These are phyloP conservation scores for Boloria euphrosyne DNA, from an alignment of 2,888 invertebrate species.

Conservation along the genomic window DNA sequence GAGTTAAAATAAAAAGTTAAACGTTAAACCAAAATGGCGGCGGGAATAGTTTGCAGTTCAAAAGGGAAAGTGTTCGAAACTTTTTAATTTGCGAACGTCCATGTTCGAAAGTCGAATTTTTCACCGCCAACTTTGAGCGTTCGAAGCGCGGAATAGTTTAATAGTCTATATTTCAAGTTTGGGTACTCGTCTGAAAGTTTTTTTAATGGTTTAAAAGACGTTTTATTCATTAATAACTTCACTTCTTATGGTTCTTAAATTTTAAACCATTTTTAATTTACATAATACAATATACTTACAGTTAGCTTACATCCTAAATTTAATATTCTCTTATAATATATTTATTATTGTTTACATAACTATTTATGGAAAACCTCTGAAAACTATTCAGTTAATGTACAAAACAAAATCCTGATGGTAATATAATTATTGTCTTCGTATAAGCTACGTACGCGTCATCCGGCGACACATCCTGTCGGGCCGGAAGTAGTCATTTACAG, in stretches of 20 bases:
- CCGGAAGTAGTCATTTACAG: constrained; percentile 62
- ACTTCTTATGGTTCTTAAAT: not conserved
- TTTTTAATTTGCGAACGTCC: constrained; percentile 72
- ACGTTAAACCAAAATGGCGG: constrained; percentile 70
- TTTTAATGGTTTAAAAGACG: not conserved
- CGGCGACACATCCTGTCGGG: constrained; percentile 52
- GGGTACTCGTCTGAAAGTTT: constrained; percentile 29
- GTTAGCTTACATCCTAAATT: no score
- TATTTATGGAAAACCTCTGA: no score
- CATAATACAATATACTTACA: no score
- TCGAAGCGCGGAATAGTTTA: constrained; percentile 56
- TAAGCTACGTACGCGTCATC: constrained; percentile 50
- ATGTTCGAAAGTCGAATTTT: constrained; percentile 69
- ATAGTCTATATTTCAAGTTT: constrained; percentile 42
- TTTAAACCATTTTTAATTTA: not conserved
- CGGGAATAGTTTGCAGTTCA: constrained; percentile 68
- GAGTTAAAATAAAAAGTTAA: constrained; percentile 66
- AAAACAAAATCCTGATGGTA: constrained; percentile 25
- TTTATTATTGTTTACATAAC: no score
- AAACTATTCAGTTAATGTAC: not conserved
- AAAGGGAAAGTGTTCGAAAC: constrained; percentile 71
- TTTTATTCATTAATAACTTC: not conserved
- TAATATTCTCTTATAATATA: no score
- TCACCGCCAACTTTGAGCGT: constrained; percentile 53
- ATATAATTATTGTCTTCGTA: constrained; percentile 43